These are phyloP conservation scores for Ashinkailepas kermadecensis DNA, from an alignment of 2,888 invertebrate species.

Conservation along the genomic window DNA sequence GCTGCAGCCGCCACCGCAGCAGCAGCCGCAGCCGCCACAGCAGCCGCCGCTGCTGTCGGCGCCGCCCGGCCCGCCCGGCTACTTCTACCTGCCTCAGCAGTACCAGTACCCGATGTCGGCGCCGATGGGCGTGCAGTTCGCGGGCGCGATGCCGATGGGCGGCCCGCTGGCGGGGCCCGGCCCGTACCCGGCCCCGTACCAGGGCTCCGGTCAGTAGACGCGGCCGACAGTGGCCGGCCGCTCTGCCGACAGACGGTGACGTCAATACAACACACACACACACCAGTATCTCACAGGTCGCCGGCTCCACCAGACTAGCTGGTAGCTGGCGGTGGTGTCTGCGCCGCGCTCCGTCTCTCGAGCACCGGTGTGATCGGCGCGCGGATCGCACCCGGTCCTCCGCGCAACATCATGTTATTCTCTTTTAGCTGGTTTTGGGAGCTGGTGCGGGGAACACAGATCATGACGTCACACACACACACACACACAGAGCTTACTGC, in stretches of 20 bases:
- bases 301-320: constrained; percentile 27
- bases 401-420: constrained; percentile 1
- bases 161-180: too few species aligned
- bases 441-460: neutral
- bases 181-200: constrained; percentile 57
- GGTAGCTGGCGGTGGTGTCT: neutral
- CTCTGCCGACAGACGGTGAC: constrained; percentile 91
- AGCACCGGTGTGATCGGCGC: neutral
- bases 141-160: too few species aligned
- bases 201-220: constrained; percentile 91
- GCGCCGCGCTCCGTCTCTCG: constrained; percentile 7
- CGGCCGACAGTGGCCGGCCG: constrained; percentile 76
- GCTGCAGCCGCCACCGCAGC: neutral
- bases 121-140: too few species aligned
- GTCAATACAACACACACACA: constrained; percentile 89
- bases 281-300: constrained; percentile 67
- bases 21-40: neutral
- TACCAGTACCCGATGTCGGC: too few species aligned
- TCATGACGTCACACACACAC: neutral
- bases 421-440: constrained; percentile 2
- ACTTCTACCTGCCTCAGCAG: too few species aligned
- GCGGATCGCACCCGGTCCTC: too few species aligned
- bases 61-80: neutral
- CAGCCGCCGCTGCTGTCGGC: too few species aligned
- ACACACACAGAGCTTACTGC: neutral